Evolutionary conservation across 2,113 vertebrate genomes (phyloP).

Genomic region (Alexandromys fortis): DNA sequence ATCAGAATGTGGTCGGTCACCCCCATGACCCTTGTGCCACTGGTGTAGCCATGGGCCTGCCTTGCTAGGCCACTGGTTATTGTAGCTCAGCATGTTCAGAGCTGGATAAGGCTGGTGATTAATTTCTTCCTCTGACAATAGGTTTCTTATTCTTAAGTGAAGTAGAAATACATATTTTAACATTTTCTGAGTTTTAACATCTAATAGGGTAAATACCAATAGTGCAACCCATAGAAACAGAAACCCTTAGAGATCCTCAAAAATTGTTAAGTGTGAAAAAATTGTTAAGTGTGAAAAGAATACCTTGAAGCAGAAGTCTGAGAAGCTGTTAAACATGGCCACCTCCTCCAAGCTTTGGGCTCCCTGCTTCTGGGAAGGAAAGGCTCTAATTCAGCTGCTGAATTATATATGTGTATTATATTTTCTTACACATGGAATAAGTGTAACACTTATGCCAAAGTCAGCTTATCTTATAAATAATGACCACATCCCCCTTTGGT

Average conservation of each 20-base stretch:
- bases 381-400: neutral
- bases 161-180: neutral
- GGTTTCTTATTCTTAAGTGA: neutral
- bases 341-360: neutral
- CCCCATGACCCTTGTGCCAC: neutral
- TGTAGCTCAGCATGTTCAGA: neutral
- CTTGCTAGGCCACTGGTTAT: neutral
- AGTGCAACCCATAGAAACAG: neutral
- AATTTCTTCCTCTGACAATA: neutral
- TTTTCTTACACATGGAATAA: neutral
- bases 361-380: neutral
- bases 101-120: neutral
- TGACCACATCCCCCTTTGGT: neutral
- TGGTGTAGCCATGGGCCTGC: neutral
- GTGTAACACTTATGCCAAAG: neutral
- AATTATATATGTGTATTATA: neutral
- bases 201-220: neutral
- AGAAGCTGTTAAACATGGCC: rapidly evolving
- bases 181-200: neutral
- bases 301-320: neutral
- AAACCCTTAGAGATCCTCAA: neutral
- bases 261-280: neutral
- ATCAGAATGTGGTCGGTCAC: neutral
- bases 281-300: neutral
- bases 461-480: neutral